Conservation (phyloP, 1,140 invertebrate species). For the Penaeus chinensis region DNA sequence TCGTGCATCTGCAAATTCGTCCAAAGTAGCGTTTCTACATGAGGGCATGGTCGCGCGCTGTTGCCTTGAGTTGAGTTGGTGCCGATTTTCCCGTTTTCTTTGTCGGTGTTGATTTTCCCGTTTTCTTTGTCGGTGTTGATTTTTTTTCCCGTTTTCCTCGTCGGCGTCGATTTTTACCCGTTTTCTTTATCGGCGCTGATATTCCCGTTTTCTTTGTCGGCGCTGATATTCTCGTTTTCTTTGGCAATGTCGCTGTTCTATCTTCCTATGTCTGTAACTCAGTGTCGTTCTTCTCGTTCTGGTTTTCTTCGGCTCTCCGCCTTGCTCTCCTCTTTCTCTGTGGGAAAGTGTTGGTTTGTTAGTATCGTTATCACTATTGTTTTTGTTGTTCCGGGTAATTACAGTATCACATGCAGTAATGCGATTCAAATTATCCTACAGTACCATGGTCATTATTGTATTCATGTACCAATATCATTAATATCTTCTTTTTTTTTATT, state of each 20-base stretch:
- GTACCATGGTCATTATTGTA: too few species aligned
- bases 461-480: too few species aligned
- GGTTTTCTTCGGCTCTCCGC: too few species aligned
- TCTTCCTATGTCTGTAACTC: neutral
- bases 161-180: too few species aligned
- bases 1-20: neutral
- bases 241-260: neutral
- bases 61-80: neutral
- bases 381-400: neutral
- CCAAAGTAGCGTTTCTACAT: neutral
- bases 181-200: neutral
- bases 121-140: neutral
- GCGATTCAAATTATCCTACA: too few species aligned
- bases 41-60: neutral
- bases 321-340: too few species aligned
- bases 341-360: too few species aligned
- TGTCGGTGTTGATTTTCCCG: too few species aligned
- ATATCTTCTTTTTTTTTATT: too few species aligned
- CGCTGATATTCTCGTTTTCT: neutral
- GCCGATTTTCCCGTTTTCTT: too few species aligned
- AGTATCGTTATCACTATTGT: neutral
- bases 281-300: neutral
- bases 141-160: neutral
- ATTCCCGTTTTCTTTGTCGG: neutral
- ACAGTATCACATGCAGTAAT: too few species aligned